A percentile compares a stretch with the other conserved stretches of the same genome.
phyloP scores from a whole-genome alignment of 2,888 invertebrate genomes.

The Harpagoxenus sublaevis region DNA sequence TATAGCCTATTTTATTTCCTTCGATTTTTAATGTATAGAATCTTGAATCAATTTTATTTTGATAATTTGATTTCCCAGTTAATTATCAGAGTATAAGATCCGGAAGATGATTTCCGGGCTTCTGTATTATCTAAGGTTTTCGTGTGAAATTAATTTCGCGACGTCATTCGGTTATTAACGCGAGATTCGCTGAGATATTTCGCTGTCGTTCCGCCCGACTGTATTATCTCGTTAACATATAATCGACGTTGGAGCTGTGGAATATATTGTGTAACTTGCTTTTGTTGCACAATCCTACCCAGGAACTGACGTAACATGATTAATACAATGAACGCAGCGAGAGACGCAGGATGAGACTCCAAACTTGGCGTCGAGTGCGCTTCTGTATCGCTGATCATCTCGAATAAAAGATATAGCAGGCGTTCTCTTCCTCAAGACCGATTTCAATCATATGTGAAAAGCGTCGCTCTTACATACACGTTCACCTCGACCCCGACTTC shows the following conservation, averaged over 20 bases:
- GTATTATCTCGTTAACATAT: constrained; percentile 16
- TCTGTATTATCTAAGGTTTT: not conserved
- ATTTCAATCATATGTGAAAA: constrained; percentile 16
- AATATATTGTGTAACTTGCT: not conserved
- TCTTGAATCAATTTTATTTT: not conserved
- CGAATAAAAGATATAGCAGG: not conserved
- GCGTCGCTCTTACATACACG: not conserved
- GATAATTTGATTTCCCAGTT: not conserved
- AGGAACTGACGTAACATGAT: constrained; percentile 9
- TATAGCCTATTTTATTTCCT: no score
- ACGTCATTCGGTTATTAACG: not conserved
- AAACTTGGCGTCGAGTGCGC: not conserved
- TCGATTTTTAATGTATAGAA: no score
- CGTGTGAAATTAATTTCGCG: not conserved
- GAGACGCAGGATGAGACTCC: not conserved
- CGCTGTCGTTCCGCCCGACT: not conserved
- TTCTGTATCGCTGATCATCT: not conserved
- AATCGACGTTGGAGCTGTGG: not conserved
- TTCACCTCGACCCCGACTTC: constrained; percentile 47
- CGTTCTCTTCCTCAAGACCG: not conserved
- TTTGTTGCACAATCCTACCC: not conserved
- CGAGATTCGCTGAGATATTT: not conserved
- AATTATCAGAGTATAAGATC: not conserved
- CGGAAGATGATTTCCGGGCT: not conserved
- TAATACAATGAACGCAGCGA: not conserved